phyloP scores from a whole-genome alignment of 2,888 invertebrate genomes.

The Cryptophagus acutangulus region DNA sequence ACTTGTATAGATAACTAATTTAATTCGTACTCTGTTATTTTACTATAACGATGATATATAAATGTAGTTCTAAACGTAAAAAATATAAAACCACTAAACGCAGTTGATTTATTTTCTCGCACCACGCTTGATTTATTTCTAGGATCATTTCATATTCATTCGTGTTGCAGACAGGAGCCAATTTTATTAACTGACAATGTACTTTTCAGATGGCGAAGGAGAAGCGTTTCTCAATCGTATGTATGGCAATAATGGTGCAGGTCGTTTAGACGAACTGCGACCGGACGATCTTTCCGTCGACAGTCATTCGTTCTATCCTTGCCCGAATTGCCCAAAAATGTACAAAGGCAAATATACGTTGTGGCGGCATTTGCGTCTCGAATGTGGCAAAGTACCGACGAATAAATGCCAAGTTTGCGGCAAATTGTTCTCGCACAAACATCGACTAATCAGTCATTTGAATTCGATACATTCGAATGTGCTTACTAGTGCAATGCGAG shows the following conservation, averaged over 20 bases:
- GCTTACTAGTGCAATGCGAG: not conserved
- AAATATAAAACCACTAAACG: too few relatives aligned
- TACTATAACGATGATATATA: too few relatives aligned
- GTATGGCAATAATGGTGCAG: too few relatives aligned
- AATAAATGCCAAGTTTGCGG: constrained; percentile 37
- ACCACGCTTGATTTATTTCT: too few relatives aligned
- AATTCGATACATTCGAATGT: constrained; percentile 32
- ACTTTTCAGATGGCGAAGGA: constrained; percentile 11
- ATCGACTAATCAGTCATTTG: constrained; percentile 37
- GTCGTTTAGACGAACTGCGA: constrained; percentile 12
- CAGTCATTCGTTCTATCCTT: constrained; percentile 24
- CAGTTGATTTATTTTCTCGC: too few relatives aligned
- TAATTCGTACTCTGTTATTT: too few relatives aligned
- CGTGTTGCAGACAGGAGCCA: too few relatives aligned
- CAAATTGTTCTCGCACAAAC: constrained; percentile 40
- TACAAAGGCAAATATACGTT: constrained; percentile 41
- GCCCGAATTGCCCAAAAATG: constrained; percentile 39
- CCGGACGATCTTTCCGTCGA: constrained; percentile 23
- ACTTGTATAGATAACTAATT: too few relatives aligned
- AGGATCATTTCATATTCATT: too few relatives aligned
- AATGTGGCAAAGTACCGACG: constrained; percentile 46
- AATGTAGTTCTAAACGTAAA: too few relatives aligned
- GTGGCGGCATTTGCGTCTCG: constrained; percentile 45
- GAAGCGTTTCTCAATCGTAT: constrained; percentile 9
- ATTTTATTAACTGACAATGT: too few relatives aligned